These are phyloP conservation scores for Cydia fagiglandana DNA, from an alignment of 1,140 invertebrate genomes.

Conservation along the genomic window DNA sequence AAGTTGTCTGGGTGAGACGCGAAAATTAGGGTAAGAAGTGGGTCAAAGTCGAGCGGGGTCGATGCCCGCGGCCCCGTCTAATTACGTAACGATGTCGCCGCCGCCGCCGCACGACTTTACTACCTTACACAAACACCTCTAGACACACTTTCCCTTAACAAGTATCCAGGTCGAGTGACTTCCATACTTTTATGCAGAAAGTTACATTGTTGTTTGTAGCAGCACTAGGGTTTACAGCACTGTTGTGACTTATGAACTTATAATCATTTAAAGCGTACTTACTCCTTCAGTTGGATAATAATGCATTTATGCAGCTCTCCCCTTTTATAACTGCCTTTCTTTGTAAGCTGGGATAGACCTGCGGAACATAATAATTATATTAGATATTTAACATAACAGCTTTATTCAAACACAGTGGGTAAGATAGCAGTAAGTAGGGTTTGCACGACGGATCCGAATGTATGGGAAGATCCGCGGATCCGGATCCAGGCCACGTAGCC, in stretches of 20 bases:
- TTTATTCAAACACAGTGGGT: too few relatives aligned
- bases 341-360: conserved; percentile 18
- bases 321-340: conserved; percentile 10
- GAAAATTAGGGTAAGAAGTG: conserved; percentile 73
- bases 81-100: conserved; percentile 66
- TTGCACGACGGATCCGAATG: too few relatives aligned
- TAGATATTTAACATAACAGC: too few relatives aligned
- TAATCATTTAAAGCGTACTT: conserved; percentile 28
- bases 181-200: conserved; percentile 23
- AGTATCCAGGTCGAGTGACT: neutral
- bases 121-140: conserved; percentile 40
- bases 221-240: neutral
- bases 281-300: conserved; percentile 27
- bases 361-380: neutral
- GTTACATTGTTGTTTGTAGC: conserved; percentile 3
- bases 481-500: too few relatives aligned
- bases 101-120: conserved; percentile 34
- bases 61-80: conserved; percentile 56
- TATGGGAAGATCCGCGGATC: too few relatives aligned
- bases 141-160: conserved; percentile 31
- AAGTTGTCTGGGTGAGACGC: conserved; percentile 65
- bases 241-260: conserved; percentile 17
- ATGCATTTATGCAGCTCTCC: conserved; percentile 19
- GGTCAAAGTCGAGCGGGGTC: conserved; percentile 75
- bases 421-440: too few relatives aligned